Evolutionary conservation across 2,113 vertebrate species (phyloP), one percentile per base, ranked within the genome.

Genomic region (Misgurnus mizolepis): DNA sequence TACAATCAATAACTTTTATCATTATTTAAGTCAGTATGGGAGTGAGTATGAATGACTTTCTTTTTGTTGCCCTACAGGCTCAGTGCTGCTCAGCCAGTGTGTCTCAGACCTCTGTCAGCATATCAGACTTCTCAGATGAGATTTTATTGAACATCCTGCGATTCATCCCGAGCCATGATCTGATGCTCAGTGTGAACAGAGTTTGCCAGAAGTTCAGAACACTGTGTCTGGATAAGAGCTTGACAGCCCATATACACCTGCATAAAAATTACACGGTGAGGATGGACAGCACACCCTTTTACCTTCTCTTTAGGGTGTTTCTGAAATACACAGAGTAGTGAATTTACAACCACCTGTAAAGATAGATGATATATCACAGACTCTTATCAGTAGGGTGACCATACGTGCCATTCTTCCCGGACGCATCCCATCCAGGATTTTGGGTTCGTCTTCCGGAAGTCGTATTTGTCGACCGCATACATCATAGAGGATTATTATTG

Each of bases 81-180:
- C 77, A 82, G 0, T 41, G 89, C 53, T 91, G 80, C 2, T 85
- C 89, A 58, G 93, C 93, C 17, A 89, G 80, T 0, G 80, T 85
- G 39, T 89, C 92, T 17, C 88, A 91, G 0, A 82, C 71, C 1
- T 88, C 87, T 0, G 86, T 95, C 84, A 94, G 94, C 74, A 91
- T 98, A 84, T 95, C 95, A 2, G 95, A 95, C 75, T 95, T 99
- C 82, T 98, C 96, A 0, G 97, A 99, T 34, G 97, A 99, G 90
- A 97, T 99, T 85, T 92, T 99, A 62, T 86, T 99, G 83, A 95
- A 96, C 85, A 97, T 98, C 84, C 93, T 99, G 81, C 93, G 92
- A 67, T 94, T 95, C 0, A 88, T 98, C 40, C 95, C 97, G 17
- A 94, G 94, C 85, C 95, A 92, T 5, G 96, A 98, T 91, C 90